Evolutionary conservation across 2,113 vertebrate genomes (phyloP).

Genomic region (Phrynosoma platyrhinos): DNA sequence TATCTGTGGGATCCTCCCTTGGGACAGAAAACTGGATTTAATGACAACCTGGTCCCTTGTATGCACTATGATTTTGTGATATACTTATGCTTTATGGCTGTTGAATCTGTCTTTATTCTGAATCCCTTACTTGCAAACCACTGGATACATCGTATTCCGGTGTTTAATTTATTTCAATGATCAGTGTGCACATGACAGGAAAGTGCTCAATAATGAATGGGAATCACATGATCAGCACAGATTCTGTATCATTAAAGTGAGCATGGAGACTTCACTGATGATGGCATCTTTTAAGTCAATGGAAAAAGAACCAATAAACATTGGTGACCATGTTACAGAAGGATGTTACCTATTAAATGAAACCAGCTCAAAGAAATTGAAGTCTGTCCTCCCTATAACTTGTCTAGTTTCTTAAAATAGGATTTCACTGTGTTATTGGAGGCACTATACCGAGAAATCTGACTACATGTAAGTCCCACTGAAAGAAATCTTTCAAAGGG

Average conservation of each 20-base stretch:
- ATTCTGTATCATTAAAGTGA: neutral
- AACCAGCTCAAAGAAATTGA: neutral
- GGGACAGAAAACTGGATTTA: neutral
- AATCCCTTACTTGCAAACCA: neutral
- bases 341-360: neutral
- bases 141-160: slow-evolving; percentile 5
- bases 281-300: neutral
- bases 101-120: neutral
- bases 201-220: slow-evolving; percentile 51
- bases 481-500: neutral
- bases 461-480: neutral
- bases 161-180: slow-evolving; percentile 36
- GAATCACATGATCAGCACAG: neutral
- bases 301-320: neutral
- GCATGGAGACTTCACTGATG: neutral
- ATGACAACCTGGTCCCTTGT: neutral
- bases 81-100: neutral
- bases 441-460: neutral
- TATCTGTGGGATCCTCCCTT: neutral
- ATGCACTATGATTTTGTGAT: neutral
- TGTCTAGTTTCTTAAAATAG: neutral
- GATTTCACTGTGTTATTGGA: neutral
- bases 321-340: rapidly evolving
- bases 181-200: neutral
- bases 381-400: neutral